Percentiles rank a stretch among this genome's conserved stretches.
These are phyloP conservation scores for Drosophila ezoana DNA, from an alignment of 2,888 invertebrate genomes.

Conservation along the genomic window DNA sequence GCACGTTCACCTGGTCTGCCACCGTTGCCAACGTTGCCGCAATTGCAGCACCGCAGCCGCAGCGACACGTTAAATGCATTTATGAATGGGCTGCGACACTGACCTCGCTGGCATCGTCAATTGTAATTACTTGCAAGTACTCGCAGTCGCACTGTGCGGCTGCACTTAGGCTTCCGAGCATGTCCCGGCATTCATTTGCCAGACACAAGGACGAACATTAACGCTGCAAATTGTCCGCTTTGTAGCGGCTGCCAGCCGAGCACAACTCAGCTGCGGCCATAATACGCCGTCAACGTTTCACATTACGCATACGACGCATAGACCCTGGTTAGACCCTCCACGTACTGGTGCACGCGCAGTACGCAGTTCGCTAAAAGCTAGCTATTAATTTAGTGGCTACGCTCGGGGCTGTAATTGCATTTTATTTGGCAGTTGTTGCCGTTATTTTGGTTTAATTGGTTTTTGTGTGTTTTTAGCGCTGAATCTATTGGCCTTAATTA, in stretches of 20 bases:
- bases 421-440: conserved; percentile 62
- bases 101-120: conserved; percentile 64
- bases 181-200: conserved; percentile 65
- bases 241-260: conserved; percentile 64
- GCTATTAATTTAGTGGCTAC: conserved; percentile 74
- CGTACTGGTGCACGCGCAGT: background rate
- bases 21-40: conserved; percentile 6
- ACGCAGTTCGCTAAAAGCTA: conserved; percentile 30
- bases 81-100: conserved; percentile 70
- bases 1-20: conserved; percentile 69
- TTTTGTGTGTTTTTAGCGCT: conserved; percentile 64
- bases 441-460: conserved; percentile 76
- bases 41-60: conserved; percentile 44
- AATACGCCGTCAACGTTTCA: conserved; percentile 22
- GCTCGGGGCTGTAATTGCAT: conserved; percentile 67
- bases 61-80: conserved; percentile 80
- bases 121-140: conserved; percentile 77
- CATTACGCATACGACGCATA: conserved; percentile 71
- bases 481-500: conserved; percentile 75
- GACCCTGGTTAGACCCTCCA: conserved; percentile 5
- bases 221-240: conserved; percentile 79
- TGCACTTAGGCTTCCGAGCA: conserved; percentile 52
- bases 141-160: conserved; percentile 25
- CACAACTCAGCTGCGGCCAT: conserved; percentile 29
- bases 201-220: conserved; percentile 57